Conservation (phyloP, 2,888 invertebrate species). For the Xylota sylvarum region DNA sequence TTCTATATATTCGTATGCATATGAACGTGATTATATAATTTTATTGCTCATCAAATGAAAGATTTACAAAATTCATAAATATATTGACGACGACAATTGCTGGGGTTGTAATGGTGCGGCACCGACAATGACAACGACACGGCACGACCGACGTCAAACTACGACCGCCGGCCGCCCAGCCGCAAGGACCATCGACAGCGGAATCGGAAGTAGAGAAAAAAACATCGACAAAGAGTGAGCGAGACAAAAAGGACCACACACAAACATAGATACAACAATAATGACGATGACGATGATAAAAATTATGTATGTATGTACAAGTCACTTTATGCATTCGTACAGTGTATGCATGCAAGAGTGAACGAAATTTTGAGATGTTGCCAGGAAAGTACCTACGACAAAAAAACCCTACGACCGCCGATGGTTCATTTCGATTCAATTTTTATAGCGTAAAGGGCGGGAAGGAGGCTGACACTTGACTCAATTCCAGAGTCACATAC, state of each 20-base stretch:
- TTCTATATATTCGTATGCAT: neutral
- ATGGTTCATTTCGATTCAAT: constrained; percentile 60
- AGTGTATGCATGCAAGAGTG: constrained; percentile 38
- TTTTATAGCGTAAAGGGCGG: constrained; percentile 45
- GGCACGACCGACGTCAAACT: constrained; percentile 26
- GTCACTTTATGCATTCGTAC: constrained; percentile 56
- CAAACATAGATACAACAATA: constrained; percentile 34
- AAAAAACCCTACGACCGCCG: too few relatives aligned
- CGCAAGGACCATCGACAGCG: constrained; percentile 56
- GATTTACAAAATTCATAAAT: constrained; percentile 74
- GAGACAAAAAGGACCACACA: constrained; percentile 27
- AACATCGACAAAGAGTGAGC: neutral
- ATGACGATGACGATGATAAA: constrained; percentile 58
- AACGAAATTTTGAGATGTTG: constrained; percentile 52
- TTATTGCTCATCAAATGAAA: constrained; percentile 74
- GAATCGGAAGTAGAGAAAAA: constrained; percentile 16
- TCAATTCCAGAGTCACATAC: constrained; percentile 59
- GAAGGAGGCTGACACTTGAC: constrained; percentile 65
- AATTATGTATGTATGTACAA: constrained; percentile 56
- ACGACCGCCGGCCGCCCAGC: constrained; percentile 8
- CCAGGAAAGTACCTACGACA: constrained; percentile 47
- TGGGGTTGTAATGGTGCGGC: constrained; percentile 26
- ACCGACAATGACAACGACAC: constrained; percentile 16
- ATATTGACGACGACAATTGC: constrained; percentile 53
- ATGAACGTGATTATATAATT: constrained; percentile 71